Conservation (phyloP, 2,113 vertebrate species). For the Datnioides undecimradiatus region DNA sequence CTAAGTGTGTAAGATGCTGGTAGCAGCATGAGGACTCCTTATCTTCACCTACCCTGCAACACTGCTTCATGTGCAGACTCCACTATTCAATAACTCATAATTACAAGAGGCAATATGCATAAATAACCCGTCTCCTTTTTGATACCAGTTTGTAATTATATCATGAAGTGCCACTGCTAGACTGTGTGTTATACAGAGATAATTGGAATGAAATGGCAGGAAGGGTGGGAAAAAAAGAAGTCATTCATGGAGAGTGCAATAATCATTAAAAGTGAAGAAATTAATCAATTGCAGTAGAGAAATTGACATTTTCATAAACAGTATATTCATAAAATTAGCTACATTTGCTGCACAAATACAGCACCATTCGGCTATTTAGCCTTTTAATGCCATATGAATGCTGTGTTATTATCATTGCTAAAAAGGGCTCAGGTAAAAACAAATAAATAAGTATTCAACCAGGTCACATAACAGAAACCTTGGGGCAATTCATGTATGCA, state of each 20-base stretch:
- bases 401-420: too few relatives aligned
- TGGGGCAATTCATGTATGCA: too few relatives aligned
- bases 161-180: slow-evolving; percentile 39
- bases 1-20: slow-evolving; percentile 24
- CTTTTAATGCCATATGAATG: background rate
- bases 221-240: background rate
- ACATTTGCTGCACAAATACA: background rate
- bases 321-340: background rate
- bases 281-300: background rate
- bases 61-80: slow-evolving; percentile 36
- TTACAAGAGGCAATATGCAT: slow-evolving; percentile 43
- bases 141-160: slow-evolving; percentile 45
- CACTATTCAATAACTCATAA: slow-evolving; percentile 58
- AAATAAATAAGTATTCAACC: too few relatives aligned
- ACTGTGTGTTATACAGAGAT: slow-evolving; percentile 42
- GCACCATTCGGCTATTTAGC: background rate
- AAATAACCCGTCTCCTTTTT: slow-evolving; percentile 25
- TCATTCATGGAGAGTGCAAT: slow-evolving; percentile 10
- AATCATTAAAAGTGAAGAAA: slow-evolving; percentile 1
- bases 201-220: slow-evolving; percentile 48
- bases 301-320: slow-evolving; percentile 10
- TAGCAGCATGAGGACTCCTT: slow-evolving; percentile 15
- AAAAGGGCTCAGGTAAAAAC: too few relatives aligned
- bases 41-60: slow-evolving; percentile 28
- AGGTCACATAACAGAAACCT: too few relatives aligned